phyloP scores from a whole-genome alignment of 2,113 vertebrate genomes.

The Barnardius zonarius region DNA sequence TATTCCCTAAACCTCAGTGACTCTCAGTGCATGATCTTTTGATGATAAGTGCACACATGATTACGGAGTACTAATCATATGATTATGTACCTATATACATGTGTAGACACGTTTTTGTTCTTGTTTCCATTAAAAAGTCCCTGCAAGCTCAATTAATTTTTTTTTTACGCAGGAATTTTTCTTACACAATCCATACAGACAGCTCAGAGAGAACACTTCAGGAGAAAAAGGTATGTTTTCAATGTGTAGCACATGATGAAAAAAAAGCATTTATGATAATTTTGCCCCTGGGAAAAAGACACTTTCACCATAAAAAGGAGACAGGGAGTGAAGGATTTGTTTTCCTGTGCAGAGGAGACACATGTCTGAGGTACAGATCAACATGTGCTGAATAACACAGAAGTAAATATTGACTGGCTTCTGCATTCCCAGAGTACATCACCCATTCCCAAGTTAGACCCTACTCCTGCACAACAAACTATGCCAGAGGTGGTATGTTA shows the following conservation, averaged over 20 bases:
- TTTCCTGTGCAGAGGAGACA: neutral
- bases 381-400: neutral
- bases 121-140: neutral
- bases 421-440: neutral
- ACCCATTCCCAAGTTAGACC: neutral
- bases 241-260: neutral
- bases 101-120: neutral
- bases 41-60: neutral
- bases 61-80: neutral
- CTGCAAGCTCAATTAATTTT: neutral
- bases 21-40: neutral
- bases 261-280: neutral
- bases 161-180: neutral
- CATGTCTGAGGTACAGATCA: neutral
- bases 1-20: neutral
- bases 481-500: neutral
- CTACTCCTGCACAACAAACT: neutral
- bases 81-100: neutral
- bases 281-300: neutral
- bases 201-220: neutral
- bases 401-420: neutral
- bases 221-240: neutral
- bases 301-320: neutral
- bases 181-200: neutral
- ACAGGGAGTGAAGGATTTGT: neutral